A percentile compares a stretch with the other conserved stretches of the same genome.
Conservation (phyloP, 2,888 invertebrate species). For the Blastobasis adustella region DNA sequence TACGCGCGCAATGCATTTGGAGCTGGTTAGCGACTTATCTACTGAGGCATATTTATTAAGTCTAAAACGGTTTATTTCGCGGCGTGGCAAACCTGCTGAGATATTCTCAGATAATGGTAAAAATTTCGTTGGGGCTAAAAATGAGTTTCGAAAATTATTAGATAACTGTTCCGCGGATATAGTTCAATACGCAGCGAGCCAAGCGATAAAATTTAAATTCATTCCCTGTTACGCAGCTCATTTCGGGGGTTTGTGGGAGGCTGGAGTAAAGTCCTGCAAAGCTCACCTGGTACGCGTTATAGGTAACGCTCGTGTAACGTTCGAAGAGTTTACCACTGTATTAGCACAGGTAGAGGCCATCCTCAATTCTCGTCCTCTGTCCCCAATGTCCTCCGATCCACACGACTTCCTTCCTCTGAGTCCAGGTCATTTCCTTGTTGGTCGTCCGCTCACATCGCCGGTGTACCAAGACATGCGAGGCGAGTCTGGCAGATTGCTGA, state of each 20-base stretch:
- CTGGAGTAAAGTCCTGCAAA: constrained; percentile 4
- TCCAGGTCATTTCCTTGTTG: constrained; percentile 4
- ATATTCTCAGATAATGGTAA: constrained; percentile 14
- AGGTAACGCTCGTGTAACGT: background rate
- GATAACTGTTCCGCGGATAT: constrained; percentile 1
- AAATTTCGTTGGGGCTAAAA: constrained; percentile 13
- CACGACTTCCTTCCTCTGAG: constrained; percentile 2
- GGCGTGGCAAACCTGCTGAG: constrained; percentile 10
- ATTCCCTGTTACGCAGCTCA: constrained; percentile 5
- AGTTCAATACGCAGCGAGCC: background rate
- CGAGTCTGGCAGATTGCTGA: background rate
- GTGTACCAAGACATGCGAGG: constrained; percentile 2
- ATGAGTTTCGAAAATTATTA: constrained; percentile 4
- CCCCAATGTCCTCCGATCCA: constrained; percentile 7
- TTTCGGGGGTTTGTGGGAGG: constrained; percentile 8
- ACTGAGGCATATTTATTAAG: constrained; percentile 3
- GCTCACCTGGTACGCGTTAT: background rate
- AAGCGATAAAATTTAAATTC: constrained; percentile 6
- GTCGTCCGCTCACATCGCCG: constrained; percentile 8
- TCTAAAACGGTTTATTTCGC: constrained; percentile 1
- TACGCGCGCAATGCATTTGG: constrained; percentile 3
- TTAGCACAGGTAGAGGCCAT: background rate
- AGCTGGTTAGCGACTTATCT: constrained; percentile 8
- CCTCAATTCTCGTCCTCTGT: background rate
- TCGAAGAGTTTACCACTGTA: background rate